phyloP scores from a whole-genome alignment of 1,140 invertebrate species.

The Lasioglossum baleicum region DNA sequence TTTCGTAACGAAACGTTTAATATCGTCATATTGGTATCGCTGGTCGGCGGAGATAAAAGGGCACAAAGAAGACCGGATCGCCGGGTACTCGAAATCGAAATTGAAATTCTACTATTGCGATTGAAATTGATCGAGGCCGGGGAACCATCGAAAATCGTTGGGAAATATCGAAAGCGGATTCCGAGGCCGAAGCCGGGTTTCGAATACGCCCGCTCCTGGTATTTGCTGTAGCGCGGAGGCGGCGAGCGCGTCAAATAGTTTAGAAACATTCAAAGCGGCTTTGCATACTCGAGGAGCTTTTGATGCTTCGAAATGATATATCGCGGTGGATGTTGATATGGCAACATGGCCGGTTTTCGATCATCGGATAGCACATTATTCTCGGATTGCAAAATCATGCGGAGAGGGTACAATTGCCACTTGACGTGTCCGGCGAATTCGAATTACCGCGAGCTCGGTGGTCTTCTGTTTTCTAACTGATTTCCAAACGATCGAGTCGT shows the following conservation, averaged over 20 bases:
- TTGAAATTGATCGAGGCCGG: slow-evolving; percentile 38
- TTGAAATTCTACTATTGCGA: slow-evolving; percentile 29
- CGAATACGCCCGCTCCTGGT: slow-evolving; percentile 13
- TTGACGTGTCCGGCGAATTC: not conserved
- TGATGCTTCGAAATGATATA: slow-evolving; percentile 46
- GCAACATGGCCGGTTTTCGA: not conserved
- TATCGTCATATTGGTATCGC: slow-evolving; percentile 26
- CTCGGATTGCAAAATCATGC: slow-evolving; percentile 10
- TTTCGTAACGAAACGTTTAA: slow-evolving; percentile 1
- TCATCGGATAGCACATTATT: slow-evolving; percentile 26
- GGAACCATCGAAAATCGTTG: slow-evolving; percentile 39
- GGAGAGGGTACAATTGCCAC: not conserved
- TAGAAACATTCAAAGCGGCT: slow-evolving; percentile 47
- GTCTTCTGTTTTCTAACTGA: no score
- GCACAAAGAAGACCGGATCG: not conserved
- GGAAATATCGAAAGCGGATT: slow-evolving; percentile 56
- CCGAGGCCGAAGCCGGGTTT: slow-evolving; percentile 22
- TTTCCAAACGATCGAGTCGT: no score
- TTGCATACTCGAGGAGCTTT: slow-evolving; percentile 48
- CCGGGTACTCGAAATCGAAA: slow-evolving; percentile 12
- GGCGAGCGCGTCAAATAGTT: slow-evolving; percentile 53
- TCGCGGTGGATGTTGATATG: not conserved
- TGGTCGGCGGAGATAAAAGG: not conserved
- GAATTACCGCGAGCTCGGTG: not conserved
- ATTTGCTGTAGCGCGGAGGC: slow-evolving; percentile 36